These are phyloP conservation scores for Heliocidaris tuberculata DNA, from an alignment of 35 echinoderm and acorn worm species.

Conservation along the genomic window DNA sequence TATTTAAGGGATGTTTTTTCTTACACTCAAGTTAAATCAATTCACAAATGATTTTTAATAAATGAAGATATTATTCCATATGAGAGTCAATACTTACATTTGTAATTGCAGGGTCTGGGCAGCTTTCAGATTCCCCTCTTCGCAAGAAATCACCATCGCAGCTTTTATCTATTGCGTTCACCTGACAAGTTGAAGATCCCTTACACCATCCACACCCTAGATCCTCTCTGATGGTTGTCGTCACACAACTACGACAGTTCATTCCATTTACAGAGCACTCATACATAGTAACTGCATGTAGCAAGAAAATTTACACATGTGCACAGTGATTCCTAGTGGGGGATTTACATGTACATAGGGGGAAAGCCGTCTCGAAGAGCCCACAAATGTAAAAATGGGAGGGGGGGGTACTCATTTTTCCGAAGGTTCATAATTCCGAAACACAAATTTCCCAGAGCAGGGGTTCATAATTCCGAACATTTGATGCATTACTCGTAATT, in stretches of 20 bases:
- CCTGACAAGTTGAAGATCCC: background rate
- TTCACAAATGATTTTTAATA: too few relatives aligned
- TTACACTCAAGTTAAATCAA: too few relatives aligned
- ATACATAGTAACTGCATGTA: background rate
- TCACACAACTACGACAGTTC: conserved; percentile 8
- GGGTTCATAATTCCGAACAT: too few relatives aligned
- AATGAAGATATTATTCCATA: background rate
- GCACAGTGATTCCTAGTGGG: too few relatives aligned
- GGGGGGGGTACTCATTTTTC: too few relatives aligned
- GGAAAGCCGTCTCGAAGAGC: too few relatives aligned
- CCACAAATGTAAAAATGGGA: too few relatives aligned
- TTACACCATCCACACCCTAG: background rate
- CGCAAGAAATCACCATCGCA: background rate
- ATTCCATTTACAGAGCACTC: background rate
- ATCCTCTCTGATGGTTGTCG: background rate
- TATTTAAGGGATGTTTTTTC: too few relatives aligned
- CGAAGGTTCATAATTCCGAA: too few relatives aligned
- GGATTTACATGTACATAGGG: too few relatives aligned
- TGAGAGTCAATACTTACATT: background rate
- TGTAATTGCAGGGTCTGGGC: background rate
- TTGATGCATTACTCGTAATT: too few relatives aligned
- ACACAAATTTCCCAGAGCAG: too few relatives aligned
- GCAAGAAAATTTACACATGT: background rate
- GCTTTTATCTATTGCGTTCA: background rate
- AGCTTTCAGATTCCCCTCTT: background rate